Percentiles rank a stretch among this genome's conserved stretches.
phyloP scores from a whole-genome alignment of 2,113 vertebrate species.

The Syrrhaptes paradoxus region DNA sequence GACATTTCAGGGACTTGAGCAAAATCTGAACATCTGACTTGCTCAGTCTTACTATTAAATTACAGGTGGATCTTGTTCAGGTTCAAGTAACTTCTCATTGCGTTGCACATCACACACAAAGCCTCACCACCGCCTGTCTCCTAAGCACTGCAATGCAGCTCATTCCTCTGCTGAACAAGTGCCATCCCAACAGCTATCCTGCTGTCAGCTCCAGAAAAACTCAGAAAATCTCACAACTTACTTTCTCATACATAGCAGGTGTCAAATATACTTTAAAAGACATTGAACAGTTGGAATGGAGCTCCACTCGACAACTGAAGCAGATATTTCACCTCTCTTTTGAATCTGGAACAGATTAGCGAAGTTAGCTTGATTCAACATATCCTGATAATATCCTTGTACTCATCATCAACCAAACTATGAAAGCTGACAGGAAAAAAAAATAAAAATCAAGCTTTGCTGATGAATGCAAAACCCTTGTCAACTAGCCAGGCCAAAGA shows the following conservation, averaged over 20 bases:
- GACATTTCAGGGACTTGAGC: not conserved
- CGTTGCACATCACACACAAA: not conserved
- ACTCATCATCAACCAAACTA: not conserved
- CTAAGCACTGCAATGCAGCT: fast-evolving
- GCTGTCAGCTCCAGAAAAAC: not conserved
- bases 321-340: conserved; percentile 46
- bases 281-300: conserved; percentile 1
- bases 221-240: not conserved
- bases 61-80: not conserved
- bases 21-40: not conserved
- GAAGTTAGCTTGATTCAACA: not conserved
- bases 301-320: not conserved
- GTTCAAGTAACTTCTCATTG: not conserved
- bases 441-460: not conserved
- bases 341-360: conserved; percentile 46
- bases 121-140: not conserved
- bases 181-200: not conserved
- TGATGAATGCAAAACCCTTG: not conserved
- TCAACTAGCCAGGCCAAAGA: not conserved
- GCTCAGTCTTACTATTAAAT: fast-evolving
- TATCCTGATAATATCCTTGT: not conserved
- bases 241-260: not conserved
- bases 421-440: not conserved
- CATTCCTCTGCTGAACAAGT: not conserved
- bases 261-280: not conserved